phyloP scores from a whole-genome alignment of 2,797 vertebrate species.

The Dendrocincla tyrannina region DNA sequence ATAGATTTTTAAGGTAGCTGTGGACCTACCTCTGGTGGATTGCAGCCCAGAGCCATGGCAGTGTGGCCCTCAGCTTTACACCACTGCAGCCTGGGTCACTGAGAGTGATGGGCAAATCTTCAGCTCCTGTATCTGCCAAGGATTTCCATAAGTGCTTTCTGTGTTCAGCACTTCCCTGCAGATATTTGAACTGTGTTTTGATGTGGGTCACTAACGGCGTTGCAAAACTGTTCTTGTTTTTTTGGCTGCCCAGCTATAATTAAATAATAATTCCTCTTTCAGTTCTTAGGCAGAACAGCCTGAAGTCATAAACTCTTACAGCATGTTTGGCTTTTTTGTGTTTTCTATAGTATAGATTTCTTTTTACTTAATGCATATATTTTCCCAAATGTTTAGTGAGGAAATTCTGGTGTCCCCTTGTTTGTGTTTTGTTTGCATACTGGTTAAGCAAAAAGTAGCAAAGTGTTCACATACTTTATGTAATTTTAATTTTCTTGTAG shows the following conservation, averaged over 20 bases:
- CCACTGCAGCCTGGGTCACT: neutral
- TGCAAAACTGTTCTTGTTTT: neutral
- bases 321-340: neutral
- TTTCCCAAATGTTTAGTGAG: neutral
- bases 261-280: neutral
- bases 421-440: neutral
- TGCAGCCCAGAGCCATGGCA: neutral
- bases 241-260: neutral
- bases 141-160: neutral
- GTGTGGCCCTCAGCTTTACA: neutral
- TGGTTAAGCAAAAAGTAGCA: neutral
- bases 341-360: neutral
- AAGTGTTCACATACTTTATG: neutral
- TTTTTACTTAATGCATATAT: neutral
- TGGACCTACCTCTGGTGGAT: neutral
- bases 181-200: neutral
- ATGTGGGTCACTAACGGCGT: accelerated
- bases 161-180: neutral
- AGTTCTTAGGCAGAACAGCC: neutral
- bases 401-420: neutral
- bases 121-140: neutral
- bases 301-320: neutral
- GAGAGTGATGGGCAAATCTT: neutral
- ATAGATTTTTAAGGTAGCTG: neutral
- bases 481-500: neutral